phyloP scores from a whole-genome alignment of 2,113 vertebrate species.

The Alectura lathami region DNA sequence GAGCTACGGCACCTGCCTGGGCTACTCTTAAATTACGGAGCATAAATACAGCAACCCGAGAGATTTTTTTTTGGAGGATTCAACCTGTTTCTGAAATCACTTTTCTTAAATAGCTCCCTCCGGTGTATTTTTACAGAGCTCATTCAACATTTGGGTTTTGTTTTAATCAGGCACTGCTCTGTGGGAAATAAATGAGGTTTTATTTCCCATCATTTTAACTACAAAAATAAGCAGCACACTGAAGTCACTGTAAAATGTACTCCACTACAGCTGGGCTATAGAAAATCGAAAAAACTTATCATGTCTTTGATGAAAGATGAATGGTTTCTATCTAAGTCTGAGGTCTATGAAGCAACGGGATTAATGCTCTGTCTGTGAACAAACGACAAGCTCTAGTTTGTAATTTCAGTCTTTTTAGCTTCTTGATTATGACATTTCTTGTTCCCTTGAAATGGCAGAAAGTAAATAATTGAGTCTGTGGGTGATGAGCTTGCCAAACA shows the following conservation, averaged over 20 bases:
- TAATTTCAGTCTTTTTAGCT: slow-evolving; percentile 33
- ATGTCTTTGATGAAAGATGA: slow-evolving; percentile 41
- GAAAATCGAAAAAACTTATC: slow-evolving; percentile 2
- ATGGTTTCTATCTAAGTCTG: slow-evolving; percentile 16
- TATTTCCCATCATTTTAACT: slow-evolving; percentile 12
- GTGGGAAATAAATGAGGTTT: background rate
- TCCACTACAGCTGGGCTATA: slow-evolving; percentile 36
- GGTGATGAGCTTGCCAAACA: slow-evolving; percentile 38
- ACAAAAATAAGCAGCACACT: background rate
- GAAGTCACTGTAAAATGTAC: slow-evolving; percentile 5
- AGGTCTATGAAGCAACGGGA: slow-evolving; percentile 12
- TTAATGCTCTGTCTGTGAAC: slow-evolving; percentile 34
- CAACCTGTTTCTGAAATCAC: background rate
- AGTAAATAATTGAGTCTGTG: slow-evolving; percentile 49
- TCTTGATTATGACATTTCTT: slow-evolving; percentile 46
- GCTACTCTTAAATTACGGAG: background rate
- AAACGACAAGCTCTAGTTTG: slow-evolving; percentile 15
- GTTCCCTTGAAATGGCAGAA: slow-evolving; percentile 36
- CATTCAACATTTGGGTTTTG: background rate
- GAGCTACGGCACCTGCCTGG: background rate
- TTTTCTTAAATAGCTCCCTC: background rate
- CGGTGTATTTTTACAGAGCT: background rate
- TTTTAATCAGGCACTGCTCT: background rate
- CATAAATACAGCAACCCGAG: background rate
- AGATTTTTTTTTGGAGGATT: background rate